Conservation (phyloP, 1,140 invertebrate genomes). For the Aphelenchoides besseyi region DNA sequence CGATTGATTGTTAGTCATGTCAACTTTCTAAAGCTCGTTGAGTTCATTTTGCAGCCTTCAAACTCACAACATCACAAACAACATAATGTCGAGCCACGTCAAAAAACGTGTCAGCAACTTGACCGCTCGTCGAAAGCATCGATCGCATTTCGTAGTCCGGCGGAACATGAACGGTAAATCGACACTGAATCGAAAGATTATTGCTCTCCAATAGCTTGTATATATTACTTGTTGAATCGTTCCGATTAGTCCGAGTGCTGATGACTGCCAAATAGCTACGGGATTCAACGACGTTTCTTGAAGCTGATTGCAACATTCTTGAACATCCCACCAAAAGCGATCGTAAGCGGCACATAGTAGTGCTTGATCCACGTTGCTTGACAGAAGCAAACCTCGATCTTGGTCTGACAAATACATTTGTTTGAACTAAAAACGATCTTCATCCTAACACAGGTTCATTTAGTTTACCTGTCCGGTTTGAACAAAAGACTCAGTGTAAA, state of each 20-base stretch:
- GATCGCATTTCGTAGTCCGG: constrained; percentile 35
- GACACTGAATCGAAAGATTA: constrained; percentile 38
- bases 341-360: constrained; percentile 22
- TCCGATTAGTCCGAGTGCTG: constrained; percentile 30
- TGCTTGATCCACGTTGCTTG: constrained; percentile 28
- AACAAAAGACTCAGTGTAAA: constrained; percentile 29
- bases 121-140: constrained; percentile 18
- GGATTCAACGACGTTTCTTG: constrained; percentile 33
- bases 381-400: constrained; percentile 11
- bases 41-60: too few relatives aligned
- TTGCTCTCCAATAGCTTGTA: too few relatives aligned
- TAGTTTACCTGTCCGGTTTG: constrained; percentile 24
- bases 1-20: neutral
- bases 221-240: constrained; percentile 32
- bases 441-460: too few relatives aligned
- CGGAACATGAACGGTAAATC: constrained; percentile 41
- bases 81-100: constrained; percentile 22
- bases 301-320: constrained; percentile 40
- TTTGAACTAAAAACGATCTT: constrained; percentile 31
- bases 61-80: constrained; percentile 14
- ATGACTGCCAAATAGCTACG: constrained; percentile 31
- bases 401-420: constrained; percentile 24
- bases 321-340: constrained; percentile 35
- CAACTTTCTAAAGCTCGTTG: too few relatives aligned
- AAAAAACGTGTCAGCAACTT: constrained; percentile 24